Base-by-base conservation (phyloP, 1,140 invertebrate species). In the Brachionus manjavacas region DNA sequence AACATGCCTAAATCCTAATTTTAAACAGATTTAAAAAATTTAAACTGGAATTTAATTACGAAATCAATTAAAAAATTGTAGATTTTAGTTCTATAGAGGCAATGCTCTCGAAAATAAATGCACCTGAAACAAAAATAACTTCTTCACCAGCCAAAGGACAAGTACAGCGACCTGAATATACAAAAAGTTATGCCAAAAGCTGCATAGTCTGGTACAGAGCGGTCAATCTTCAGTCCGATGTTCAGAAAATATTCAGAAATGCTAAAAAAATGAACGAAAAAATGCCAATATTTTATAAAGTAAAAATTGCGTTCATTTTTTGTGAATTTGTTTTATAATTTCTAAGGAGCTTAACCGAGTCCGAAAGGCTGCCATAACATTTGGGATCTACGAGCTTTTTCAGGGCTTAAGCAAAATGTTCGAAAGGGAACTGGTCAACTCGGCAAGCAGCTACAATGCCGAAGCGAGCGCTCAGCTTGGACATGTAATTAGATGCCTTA, bases 221-320 rank as follows among this genome's bases (percentile, higher is more conserved):
- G 11, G 49, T 43, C 11, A 81, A 81, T 46, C 41, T 81, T 41
- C 31, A 64, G 23, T 81, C 79, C 39, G 79, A 81, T 68, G 31
- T 81, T 20, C 79, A 81, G 46, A 81, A 81, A 64, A 68, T 81
- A 66, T 64, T 81, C 23, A 35, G 79, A 46, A 81, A 81, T 43
- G 79, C 49, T 2, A 81, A 81, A 46, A 81, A 81, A 64, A 81
- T 81, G 79, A 31, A 81, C 8, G 79, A 81, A 68, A 81, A 81
- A 39, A 81, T 81, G 79, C 79, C 79, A 20, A 68, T 81, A 20
- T 81, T 81, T 81, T 81, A 81, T 28, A 81, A 81, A 64, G 76
- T 80, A 55, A 16, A 6, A 78, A 49, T 16, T 4, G 0, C 14
- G 14, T 46, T 12, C 12, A 14, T 46, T 46, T 46, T 4, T 46